phyloP scores from a whole-genome alignment of 2,888 invertebrate genomes.

The Lomographa bimaculata region DNA sequence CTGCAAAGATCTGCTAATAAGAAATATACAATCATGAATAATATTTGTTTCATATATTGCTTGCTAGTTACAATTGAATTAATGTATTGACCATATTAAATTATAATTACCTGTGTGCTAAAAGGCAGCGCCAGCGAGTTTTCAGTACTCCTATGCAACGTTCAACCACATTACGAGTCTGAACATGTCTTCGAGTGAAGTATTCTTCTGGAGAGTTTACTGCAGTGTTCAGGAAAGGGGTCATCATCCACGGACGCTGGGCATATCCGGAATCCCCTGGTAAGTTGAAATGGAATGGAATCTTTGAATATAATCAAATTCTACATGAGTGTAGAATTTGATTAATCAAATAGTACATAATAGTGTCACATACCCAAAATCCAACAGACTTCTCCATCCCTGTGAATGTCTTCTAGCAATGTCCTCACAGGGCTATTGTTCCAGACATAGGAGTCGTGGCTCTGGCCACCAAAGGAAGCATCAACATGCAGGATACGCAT shows the following conservation, averaged over 20 bases:
- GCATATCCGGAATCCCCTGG: constrained; percentile 14
- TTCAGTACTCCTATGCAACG: constrained; percentile 8
- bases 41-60: too few relatives aligned
- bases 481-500: constrained; percentile 10
- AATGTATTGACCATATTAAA: too few relatives aligned
- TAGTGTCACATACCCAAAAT: constrained; percentile 7
- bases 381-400: constrained; percentile 4
- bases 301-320: too few relatives aligned
- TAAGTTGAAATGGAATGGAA: too few relatives aligned
- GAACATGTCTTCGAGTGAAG: not conserved
- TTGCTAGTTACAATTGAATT: too few relatives aligned
- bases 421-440: constrained; percentile 3
- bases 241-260: constrained; percentile 16
- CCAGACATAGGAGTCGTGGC: constrained; percentile 13
- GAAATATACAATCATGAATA: too few relatives aligned
- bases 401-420: not conserved
- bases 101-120: not conserved
- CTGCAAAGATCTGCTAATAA: too few relatives aligned
- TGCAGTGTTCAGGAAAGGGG: constrained; percentile 9
- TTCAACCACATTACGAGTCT: constrained; percentile 7
- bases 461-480: constrained; percentile 2
- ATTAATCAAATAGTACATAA: too few relatives aligned
- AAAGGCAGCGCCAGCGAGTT: constrained; percentile 3
- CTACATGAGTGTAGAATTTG: too few relatives aligned
- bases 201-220: constrained; percentile 1